These are phyloP conservation scores for Malthinus flaveolus DNA, from an alignment of 2,888 invertebrate genomes.

Conservation along the genomic window DNA sequence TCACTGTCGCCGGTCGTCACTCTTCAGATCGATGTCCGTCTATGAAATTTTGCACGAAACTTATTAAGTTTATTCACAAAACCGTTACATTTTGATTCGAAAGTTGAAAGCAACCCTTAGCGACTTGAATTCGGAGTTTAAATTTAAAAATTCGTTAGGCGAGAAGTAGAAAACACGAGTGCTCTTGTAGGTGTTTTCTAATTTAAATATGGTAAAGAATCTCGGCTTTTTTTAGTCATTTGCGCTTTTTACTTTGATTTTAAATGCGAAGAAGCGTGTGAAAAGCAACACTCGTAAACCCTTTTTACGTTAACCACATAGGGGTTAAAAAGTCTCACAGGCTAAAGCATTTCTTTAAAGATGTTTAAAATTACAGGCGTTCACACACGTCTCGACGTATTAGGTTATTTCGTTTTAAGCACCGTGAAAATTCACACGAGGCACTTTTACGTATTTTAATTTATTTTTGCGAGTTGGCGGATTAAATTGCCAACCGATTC, in stretches of 20 bases:
- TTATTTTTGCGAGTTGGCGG: too few relatives aligned
- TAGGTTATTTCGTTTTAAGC: too few relatives aligned
- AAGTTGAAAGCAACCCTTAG: background rate
- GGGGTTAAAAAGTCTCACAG: conserved; percentile 26
- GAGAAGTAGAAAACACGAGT: conserved; percentile 25
- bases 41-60: conserved; percentile 16
- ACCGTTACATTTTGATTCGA: background rate
- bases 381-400: background rate
- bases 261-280: conserved; percentile 28
- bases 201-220: conserved; percentile 26
- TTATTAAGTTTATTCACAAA: conserved; percentile 4
- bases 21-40: conserved; percentile 33
- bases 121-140: conserved; percentile 19
- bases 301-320: conserved; percentile 25
- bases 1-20: conserved; percentile 34
- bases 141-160: conserved; percentile 16
- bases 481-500: too few relatives aligned
- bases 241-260: conserved; percentile 27
- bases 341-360: conserved; percentile 20
- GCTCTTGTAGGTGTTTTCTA: conserved; percentile 26
- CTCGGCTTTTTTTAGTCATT: conserved; percentile 24
- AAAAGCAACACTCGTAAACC: conserved; percentile 28
- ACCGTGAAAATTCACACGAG: too few relatives aligned
- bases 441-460: too few relatives aligned
- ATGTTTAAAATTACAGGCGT: conserved; percentile 7